phyloP scores from a whole-genome alignment of 2,888 invertebrate species.

The Netelia melanura region DNA sequence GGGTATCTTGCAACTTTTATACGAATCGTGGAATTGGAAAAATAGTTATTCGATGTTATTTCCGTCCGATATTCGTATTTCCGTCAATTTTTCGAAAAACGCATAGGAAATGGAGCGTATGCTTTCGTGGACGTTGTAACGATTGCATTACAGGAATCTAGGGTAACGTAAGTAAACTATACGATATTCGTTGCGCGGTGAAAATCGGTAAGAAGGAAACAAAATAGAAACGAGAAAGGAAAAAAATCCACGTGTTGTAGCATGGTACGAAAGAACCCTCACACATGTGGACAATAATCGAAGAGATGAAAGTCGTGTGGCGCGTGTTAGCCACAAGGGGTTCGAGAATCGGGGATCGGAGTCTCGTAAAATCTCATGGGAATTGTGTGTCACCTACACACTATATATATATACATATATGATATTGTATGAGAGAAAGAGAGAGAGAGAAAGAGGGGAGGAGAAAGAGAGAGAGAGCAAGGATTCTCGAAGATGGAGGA shows the following conservation, averaged over 20 bases:
- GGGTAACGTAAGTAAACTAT: neutral
- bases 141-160: neutral
- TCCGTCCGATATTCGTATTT: neutral
- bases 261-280: conserved; percentile 16
- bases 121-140: neutral
- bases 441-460: too few species aligned
- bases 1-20: too few species aligned
- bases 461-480: too few species aligned
- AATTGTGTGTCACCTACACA: conserved; percentile 26
- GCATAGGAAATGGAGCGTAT: neutral
- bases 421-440: conserved; percentile 10
- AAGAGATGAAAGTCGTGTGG: conserved; percentile 53
- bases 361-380: conserved; percentile 65
- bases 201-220: neutral
- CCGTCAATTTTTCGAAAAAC: neutral
- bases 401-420: neutral
- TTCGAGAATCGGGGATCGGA: conserved; percentile 55
- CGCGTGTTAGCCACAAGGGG: conserved; percentile 31
- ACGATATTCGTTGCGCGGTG: conserved; percentile 12
- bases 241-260: conserved; percentile 32
- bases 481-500: conserved; percentile 34
- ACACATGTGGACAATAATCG: conserved; percentile 53
- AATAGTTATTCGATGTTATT: neutral
- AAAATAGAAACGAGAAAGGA: conserved; percentile 12
- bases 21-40: neutral